Percentiles rank a stretch among this genome's conserved stretches.
Conservation (phyloP, 2,113 vertebrate species). For the Forbesichthys agassizii region DNA sequence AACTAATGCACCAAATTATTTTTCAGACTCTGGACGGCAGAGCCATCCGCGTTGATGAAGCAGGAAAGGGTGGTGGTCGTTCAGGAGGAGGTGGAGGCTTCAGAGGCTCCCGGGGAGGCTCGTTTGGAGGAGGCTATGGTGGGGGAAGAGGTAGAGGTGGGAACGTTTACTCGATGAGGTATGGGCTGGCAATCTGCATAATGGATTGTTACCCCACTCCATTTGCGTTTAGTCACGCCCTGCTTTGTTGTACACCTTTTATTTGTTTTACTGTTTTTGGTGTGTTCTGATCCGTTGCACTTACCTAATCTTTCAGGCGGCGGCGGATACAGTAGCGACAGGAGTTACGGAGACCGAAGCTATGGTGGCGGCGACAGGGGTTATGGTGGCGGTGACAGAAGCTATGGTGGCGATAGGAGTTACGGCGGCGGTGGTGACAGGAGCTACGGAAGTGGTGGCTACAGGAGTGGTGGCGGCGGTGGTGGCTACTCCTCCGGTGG, state of each 20-base stretch:
- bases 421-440: slow-evolving; percentile 55
- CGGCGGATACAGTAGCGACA: slow-evolving; percentile 75
- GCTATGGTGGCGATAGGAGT: slow-evolving; percentile 53
- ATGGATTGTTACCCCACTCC: slow-evolving; percentile 12
- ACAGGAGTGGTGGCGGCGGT: slow-evolving; percentile 11
- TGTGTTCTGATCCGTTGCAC: neutral
- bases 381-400: slow-evolving; percentile 77
- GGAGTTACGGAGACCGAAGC: slow-evolving; percentile 27
- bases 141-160: slow-evolving; percentile 85
- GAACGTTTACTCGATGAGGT: slow-evolving; percentile 81
- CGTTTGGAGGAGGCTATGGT: slow-evolving; percentile 48
- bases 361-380: slow-evolving; percentile 61
- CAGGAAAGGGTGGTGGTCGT: slow-evolving; percentile 85
- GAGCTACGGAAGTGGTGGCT: slow-evolving; percentile 54
- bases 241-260: slow-evolving; percentile 3
- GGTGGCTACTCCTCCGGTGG: slow-evolving; percentile 60
- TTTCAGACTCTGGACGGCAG: slow-evolving; percentile 89
- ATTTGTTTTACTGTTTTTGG: too few species aligned
- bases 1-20: neutral
- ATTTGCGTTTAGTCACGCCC: slow-evolving; percentile 33
- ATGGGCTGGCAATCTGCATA: slow-evolving; percentile 36
- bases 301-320: slow-evolving; percentile 17
- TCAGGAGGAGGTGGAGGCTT: slow-evolving; percentile 79
- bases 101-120: slow-evolving; percentile 60
- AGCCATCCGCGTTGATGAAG: slow-evolving; percentile 93